phyloP scores from a whole-genome alignment of 2,797 vertebrate genomes.

The Muscicapa comitata region DNA sequence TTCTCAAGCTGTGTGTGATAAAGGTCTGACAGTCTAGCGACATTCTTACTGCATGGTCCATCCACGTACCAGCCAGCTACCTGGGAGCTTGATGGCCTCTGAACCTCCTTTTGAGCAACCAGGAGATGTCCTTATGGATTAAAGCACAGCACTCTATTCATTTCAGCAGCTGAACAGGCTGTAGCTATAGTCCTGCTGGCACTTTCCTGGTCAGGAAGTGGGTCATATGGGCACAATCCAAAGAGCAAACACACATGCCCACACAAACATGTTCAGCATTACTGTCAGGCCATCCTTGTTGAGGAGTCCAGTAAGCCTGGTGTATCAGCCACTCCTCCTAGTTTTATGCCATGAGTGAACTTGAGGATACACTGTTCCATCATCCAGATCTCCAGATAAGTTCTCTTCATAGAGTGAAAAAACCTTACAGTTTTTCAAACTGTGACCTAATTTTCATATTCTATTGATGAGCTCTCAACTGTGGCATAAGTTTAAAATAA shows the following conservation, averaged over 20 bases:
- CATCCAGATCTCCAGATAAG: background rate
- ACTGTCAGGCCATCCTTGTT: background rate
- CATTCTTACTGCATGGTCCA: background rate
- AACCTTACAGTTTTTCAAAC: background rate
- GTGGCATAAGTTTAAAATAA: slow-evolving; percentile 22
- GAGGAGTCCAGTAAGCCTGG: background rate
- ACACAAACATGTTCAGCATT: background rate
- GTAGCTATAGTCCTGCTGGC: background rate
- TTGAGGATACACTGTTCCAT: background rate
- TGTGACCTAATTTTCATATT: background rate
- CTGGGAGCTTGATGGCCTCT: background rate
- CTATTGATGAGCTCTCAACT: slow-evolving; percentile 29
- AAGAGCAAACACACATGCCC: background rate
- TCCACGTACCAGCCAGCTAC: background rate
- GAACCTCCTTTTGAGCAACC: background rate
- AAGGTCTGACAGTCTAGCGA: background rate
- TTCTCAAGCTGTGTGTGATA: background rate
- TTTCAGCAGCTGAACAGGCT: background rate
- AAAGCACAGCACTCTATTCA: background rate
- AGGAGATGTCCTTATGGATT: background rate
- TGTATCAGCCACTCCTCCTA: background rate
- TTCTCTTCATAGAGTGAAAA: background rate
- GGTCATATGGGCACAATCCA: background rate
- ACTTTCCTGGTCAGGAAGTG: background rate
- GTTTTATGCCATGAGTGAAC: background rate